Percentiles rank a stretch among this genome's conserved stretches.
Evolutionary conservation across 1,140 invertebrate species (phyloP).

Genomic region (Pachypeltis micranthus): DNA sequence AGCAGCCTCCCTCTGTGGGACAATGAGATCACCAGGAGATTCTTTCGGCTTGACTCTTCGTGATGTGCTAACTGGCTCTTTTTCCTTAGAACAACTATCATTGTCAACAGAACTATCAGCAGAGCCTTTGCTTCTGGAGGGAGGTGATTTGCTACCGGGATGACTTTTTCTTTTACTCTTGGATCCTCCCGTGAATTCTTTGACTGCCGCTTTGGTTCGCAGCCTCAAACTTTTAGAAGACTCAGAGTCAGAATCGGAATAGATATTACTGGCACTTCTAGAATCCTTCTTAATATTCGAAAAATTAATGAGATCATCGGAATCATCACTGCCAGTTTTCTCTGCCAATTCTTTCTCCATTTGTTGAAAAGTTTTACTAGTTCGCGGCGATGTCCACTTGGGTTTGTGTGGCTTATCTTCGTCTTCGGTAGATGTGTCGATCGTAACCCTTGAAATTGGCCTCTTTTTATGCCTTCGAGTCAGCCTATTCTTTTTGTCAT

Average conservation of each 20-base stretch:
- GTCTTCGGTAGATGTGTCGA: constrained; percentile 29
- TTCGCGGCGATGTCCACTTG: constrained; percentile 36
- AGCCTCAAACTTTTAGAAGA: constrained; percentile 35
- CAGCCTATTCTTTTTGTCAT: constrained; percentile 32
- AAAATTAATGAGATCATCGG: constrained; percentile 51
- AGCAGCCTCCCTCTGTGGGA: constrained; percentile 80
- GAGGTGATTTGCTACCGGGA: constrained; percentile 28
- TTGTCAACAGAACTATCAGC: constrained; percentile 32
- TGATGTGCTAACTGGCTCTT: constrained; percentile 42
- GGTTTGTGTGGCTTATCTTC: constrained; percentile 24
- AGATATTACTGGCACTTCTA: constrained; percentile 46
- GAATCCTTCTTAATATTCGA: constrained; percentile 31
- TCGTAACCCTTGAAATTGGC: constrained; percentile 20
- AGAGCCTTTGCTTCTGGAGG: constrained; percentile 8
- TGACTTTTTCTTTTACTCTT: constrained; percentile 29
- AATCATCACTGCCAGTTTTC: constrained; percentile 40
- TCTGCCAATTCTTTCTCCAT: constrained; percentile 51
- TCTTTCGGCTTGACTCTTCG: constrained; percentile 40
- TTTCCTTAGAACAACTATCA: constrained; percentile 36
- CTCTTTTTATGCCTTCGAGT: constrained; percentile 31
- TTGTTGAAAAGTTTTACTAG: constrained; percentile 42
- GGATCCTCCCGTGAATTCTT: constrained; percentile 50
- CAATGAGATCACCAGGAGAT: constrained; percentile 63
- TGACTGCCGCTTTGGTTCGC: constrained; percentile 70
- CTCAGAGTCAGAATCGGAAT: constrained; percentile 57